phyloP scores from a whole-genome alignment of 2,113 vertebrate genomes.

The Trinectes maculatus region DNA sequence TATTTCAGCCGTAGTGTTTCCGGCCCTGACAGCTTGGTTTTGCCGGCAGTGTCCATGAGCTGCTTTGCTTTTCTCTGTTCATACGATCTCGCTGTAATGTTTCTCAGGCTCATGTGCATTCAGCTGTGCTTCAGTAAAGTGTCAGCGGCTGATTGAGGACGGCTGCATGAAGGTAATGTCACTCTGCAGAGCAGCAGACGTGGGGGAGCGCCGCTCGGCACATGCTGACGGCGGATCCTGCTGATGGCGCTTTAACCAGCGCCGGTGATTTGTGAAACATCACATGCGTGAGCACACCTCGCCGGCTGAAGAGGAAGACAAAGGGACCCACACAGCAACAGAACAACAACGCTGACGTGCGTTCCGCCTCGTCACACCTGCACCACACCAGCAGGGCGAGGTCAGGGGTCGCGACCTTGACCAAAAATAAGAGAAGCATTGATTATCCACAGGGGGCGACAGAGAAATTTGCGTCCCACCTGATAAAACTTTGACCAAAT shows the following conservation, averaged over 20 bases:
- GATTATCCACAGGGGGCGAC: too few species aligned
- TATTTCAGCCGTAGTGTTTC: too few species aligned
- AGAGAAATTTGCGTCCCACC: too few species aligned
- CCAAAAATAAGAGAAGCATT: too few species aligned
- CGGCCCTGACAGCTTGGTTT: too few species aligned
- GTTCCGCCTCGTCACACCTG: too few species aligned
- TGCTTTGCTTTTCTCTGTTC: constrained; percentile 35
- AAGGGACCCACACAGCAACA: constrained; percentile 42
- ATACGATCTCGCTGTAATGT: constrained; percentile 31
- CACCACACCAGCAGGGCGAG: too few species aligned
- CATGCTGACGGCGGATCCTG: constrained; percentile 37
- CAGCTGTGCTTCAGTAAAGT: constrained; percentile 62
- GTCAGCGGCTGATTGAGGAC: constrained; percentile 63
- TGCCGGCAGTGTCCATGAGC: too few species aligned
- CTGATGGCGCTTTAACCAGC: constrained; percentile 48
- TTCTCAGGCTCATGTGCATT: constrained; percentile 42
- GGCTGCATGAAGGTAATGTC: constrained; percentile 45
- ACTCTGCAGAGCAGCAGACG: constrained; percentile 37
- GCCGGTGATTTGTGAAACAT: constrained; percentile 55
- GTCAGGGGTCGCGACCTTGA: too few species aligned
- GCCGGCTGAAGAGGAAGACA: constrained; percentile 47
- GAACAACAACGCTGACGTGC: too few species aligned
- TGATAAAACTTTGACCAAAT: too few species aligned
- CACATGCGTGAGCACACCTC: constrained; percentile 54
- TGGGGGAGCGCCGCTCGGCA: constrained; percentile 25